Evolutionary conservation across 1,140 invertebrate genomes (phyloP).

Genomic region (Zaprionus africanus): DNA sequence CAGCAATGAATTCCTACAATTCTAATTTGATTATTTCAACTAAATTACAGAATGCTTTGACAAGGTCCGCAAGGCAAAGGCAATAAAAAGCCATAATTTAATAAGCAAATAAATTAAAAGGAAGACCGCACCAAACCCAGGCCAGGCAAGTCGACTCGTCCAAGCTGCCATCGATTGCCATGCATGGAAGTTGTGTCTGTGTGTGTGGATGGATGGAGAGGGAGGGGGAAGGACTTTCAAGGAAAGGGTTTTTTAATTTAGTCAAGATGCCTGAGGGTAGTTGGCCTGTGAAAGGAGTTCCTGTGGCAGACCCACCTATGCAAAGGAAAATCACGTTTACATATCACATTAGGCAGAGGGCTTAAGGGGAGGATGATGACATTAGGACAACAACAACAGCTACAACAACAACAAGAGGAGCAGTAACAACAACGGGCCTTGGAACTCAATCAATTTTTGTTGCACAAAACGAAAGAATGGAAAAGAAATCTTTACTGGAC

Average conservation of each 20-base stretch:
- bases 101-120: constrained; percentile 76
- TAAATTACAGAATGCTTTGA: constrained; percentile 44
- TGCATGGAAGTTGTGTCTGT: constrained; percentile 14
- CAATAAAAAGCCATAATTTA: constrained; percentile 68
- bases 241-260: constrained; percentile 66
- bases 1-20: constrained; percentile 23
- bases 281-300: constrained; percentile 3
- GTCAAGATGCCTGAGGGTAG: constrained; percentile 41
- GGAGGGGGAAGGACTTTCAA: background rate
- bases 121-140: constrained; percentile 38
- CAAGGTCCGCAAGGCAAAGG: constrained; percentile 42
- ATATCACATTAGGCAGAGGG: constrained; percentile 56
- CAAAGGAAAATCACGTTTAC: constrained; percentile 71
- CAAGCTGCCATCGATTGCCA: constrained; percentile 57
- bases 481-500: constrained; percentile 62
- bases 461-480: constrained; percentile 50
- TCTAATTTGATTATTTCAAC: constrained; percentile 65
- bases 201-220: background rate
- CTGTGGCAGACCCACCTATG: constrained; percentile 35
- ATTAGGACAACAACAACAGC: constrained; percentile 22
- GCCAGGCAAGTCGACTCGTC: background rate
- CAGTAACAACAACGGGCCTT: constrained; percentile 2
- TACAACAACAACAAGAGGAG: constrained; percentile 12
- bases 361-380: constrained; percentile 5
- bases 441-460: constrained; percentile 69